Conservation (phyloP, 2,113 vertebrate species). For the Sitta europaea region DNA sequence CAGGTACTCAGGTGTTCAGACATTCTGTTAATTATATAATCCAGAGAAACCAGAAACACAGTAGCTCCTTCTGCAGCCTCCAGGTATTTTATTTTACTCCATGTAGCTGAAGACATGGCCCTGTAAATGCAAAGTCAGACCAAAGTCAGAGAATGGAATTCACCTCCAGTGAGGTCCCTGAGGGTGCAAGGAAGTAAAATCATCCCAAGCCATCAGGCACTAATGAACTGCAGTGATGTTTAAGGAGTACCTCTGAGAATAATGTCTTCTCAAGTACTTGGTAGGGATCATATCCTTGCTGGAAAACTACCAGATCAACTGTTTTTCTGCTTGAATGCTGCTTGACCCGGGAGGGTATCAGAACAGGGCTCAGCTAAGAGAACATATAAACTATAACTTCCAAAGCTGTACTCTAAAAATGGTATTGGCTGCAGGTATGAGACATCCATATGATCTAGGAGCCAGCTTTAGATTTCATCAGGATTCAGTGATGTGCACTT, state of each 20-base stretch:
- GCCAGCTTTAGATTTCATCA: neutral
- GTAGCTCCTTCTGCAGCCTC: neutral
- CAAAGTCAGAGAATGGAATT: neutral
- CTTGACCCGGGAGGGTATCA: neutral
- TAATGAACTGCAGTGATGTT: conserved; percentile 3
- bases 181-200: neutral
- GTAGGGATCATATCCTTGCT: neutral
- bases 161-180: neutral
- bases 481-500: neutral
- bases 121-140: neutral
- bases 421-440: neutral
- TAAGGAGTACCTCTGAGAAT: neutral
- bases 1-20: neutral
- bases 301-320: neutral
- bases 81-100: neutral
- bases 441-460: neutral
- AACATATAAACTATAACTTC: neutral
- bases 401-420: neutral
- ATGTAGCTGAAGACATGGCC: neutral
- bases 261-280: neutral
- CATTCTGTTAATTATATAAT: neutral
- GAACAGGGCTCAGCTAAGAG: neutral
- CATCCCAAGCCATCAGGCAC: neutral
- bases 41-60: neutral
- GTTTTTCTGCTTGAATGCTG: neutral